Base-by-base conservation (phyloP, 2,888 invertebrate genomes). In the Hermaeophaga mercurialis region DNA sequence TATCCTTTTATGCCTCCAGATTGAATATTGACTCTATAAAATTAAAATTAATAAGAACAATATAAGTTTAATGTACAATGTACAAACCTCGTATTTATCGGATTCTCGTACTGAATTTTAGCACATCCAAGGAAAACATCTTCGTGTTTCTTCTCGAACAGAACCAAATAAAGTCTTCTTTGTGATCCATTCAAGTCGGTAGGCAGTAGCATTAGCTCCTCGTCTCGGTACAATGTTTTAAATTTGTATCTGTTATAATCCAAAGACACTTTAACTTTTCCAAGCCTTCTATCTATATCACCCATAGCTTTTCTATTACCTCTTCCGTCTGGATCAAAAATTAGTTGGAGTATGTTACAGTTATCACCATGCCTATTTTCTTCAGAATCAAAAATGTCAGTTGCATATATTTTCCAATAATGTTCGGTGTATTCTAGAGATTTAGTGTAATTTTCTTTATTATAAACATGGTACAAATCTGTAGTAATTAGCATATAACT, bases 351-450 rank as follows among this genome's bases (percentile, higher is more conserved):
- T 58, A 90, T 88, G 74, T 94, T 89, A 74, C 95, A 95, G 69
- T 90, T 88, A 46, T 87, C 85, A 64, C 88, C 87, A 9, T 85
- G 82, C 59, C 85, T 83, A 45, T 87, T 87, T 66, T 83, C 83
- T 64, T 84, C 88, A 0, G 86, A 82, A 69, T 93, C 91, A 38
- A 94, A 86, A 61, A 94, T 90, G 71, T 95, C 95, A 0, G 94
- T 94, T 14, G 91, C 91, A 71, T 88, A 92, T 49, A 95, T 85
- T 72, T 93, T 91, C 95, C 95, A 95, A 52, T 84, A 84, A 73
- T 95, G 94, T 70, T 88, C 84, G 0, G 91, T 90, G 45, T 81
- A 84, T 43, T 80, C 80, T 1, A 74, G 67, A 31, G 79, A 58
- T 17, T 80, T 80, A 2, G 79, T 73, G 1, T 79, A 81, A 59